Percentiles rank a stretch among this genome's conserved stretches.
Evolutionary conservation across 1,140 invertebrate species (phyloP).

Genomic region (Saccostrea cuccullata): DNA sequence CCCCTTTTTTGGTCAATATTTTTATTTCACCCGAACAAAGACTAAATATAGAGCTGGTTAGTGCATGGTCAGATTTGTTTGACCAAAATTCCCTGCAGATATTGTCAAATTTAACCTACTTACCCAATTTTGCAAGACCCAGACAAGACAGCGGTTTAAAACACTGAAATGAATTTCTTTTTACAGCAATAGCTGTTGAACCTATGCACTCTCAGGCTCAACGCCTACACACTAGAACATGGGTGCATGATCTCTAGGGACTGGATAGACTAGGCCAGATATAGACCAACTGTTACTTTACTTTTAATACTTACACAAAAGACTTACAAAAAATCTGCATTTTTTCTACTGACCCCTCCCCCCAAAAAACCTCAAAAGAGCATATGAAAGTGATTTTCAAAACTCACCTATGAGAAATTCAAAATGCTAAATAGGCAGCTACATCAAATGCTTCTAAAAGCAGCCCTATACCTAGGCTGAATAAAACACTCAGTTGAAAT

Average conservation of each 20-base stretch:
- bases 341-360: background rate
- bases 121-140: background rate
- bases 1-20: background rate
- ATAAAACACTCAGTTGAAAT: background rate
- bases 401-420: background rate
- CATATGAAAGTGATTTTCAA: background rate
- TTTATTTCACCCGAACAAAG: background rate
- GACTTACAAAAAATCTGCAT: background rate
- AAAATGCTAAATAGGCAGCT: background rate
- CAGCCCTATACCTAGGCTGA: background rate
- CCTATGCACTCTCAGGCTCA: background rate
- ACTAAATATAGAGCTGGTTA: background rate
- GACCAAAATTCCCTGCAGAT: background rate
- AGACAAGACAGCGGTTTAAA: background rate
- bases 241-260: background rate
- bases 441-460: background rate
- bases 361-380: background rate
- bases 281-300: too few species aligned
- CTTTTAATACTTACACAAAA: too few species aligned
- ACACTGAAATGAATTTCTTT: background rate
- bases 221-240: background rate
- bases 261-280: background rate
- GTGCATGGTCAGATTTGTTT: background rate
- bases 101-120: background rate
- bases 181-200: background rate